Evolutionary conservation across 92 coral and sea anemone genomes (phyloP).

Genomic region (Paragorgia papillata): DNA sequence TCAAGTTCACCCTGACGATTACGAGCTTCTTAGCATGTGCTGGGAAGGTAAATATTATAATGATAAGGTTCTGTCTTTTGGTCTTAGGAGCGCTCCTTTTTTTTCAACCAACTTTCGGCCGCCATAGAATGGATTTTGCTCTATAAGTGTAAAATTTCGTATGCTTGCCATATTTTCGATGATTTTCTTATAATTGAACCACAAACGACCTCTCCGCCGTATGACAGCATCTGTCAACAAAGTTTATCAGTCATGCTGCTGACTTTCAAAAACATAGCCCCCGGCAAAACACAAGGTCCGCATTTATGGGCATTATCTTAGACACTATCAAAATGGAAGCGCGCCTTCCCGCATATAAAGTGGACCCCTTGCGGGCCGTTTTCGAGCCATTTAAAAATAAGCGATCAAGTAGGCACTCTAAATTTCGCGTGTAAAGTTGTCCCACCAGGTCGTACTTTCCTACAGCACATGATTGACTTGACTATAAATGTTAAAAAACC

Average conservation of each 20-base stretch:
- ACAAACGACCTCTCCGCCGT: not conserved
- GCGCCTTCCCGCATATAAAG: not conserved
- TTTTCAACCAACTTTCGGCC: no score
- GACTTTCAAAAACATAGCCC: conserved; percentile 51
- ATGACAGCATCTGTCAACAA: no score
- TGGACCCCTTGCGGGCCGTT: conserved; percentile 40
- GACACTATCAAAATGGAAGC: conserved; percentile 44
- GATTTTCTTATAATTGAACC: conserved; percentile 68
- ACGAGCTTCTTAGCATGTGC: no score
- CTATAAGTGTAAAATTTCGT: conserved; percentile 24
- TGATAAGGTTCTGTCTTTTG: no score
- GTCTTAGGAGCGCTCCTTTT: no score
- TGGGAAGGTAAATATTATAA: no score
- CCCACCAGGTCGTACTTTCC: conserved; percentile 61
- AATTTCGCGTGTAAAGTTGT: no score
- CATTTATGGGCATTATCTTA: no score
- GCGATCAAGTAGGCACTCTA: conserved; percentile 52
- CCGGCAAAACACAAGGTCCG: conserved; percentile 64
- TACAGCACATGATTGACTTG: conserved; percentile 59
- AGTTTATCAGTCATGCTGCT: conserved; percentile 56
- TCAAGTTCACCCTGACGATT: no score
- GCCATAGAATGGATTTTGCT: not conserved
- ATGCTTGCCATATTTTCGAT: conserved; percentile 65
- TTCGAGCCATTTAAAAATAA: conserved; percentile 42
- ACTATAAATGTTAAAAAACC: conserved; percentile 47